Conservation (phyloP, 2,797 vertebrate genomes). For the Echeneis naucrates region DNA sequence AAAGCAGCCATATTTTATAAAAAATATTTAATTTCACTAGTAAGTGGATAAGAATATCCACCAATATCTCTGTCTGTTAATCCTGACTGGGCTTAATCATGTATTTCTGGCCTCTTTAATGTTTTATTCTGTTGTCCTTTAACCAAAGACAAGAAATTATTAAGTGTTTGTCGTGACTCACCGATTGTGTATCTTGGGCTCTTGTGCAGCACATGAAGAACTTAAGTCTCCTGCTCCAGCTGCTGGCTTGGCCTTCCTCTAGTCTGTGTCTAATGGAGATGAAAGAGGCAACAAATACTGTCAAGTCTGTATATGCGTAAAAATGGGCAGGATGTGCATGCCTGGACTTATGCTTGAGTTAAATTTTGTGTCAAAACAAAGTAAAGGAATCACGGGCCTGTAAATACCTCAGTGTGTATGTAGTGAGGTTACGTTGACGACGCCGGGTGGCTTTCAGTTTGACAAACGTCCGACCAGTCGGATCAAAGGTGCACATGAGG, state of each 20-base stretch:
- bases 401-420: slow-evolving; percentile 93
- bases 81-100: slow-evolving; percentile 18
- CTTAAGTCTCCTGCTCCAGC: slow-evolving; percentile 96
- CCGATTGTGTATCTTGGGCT: slow-evolving; percentile 98
- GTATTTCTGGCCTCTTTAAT: slow-evolving; percentile 29
- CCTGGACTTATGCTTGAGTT: not conserved
- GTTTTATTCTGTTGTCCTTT: slow-evolving; percentile 21
- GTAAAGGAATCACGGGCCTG: not conserved
- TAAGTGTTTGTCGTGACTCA: slow-evolving; percentile 79
- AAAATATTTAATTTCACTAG: not conserved
- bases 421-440: slow-evolving; percentile 95
- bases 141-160: slow-evolving; percentile 11
- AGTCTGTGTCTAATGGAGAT: slow-evolving; percentile 90
- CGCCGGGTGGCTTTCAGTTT: slow-evolving; percentile 97
- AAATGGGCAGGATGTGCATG: not conserved
- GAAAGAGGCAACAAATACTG: not conserved
- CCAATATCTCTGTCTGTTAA: slow-evolving; percentile 22
- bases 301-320: slow-evolving; percentile 8
- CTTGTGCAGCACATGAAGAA: slow-evolving; percentile 98
- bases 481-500: slow-evolving; percentile 97
- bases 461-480: slow-evolving; percentile 97
- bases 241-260: slow-evolving; percentile 98
- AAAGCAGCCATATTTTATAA: slow-evolving; percentile 19
- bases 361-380: slow-evolving; percentile 1
- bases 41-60: slow-evolving; percentile 22